A percentile compares a stretch with the other conserved stretches of the same genome.
phyloP scores from a whole-genome alignment of 2,113 vertebrate genomes.

The Albula goreensis region DNA sequence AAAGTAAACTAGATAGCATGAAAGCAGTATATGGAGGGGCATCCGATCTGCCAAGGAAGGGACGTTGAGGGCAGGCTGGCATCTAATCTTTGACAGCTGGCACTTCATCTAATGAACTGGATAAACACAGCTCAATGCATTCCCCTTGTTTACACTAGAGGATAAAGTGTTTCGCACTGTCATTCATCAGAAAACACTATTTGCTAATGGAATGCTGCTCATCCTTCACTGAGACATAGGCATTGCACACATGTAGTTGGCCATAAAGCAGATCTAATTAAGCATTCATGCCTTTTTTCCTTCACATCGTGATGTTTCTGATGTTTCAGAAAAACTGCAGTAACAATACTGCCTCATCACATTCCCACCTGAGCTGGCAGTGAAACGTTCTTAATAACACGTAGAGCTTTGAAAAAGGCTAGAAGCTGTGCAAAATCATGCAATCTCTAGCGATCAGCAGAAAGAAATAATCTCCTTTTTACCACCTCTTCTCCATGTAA shows the following conservation, averaged over 20 bases:
- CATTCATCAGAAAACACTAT: neutral
- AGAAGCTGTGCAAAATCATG: neutral
- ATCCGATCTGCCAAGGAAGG: neutral
- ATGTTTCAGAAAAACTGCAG: neutral
- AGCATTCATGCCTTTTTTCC: neutral
- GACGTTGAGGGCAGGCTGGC: neutral
- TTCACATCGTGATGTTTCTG: neutral
- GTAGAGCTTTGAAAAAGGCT: neutral
- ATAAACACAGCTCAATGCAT: neutral
- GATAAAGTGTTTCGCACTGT: neutral
- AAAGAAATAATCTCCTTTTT: neutral
- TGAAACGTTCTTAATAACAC: neutral
- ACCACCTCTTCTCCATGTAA: neutral
- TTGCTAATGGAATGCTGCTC: neutral
- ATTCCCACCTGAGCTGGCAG: neutral
- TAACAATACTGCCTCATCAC: neutral
- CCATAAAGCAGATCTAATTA: neutral
- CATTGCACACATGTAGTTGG: no score
- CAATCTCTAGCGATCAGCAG: neutral
- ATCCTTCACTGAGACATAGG: neutral
- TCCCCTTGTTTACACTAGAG: neutral
- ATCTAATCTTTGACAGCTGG: neutral
- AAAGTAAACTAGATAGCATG: neutral
- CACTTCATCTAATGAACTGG: conserved; percentile 2
- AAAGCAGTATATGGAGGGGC: neutral